Evolutionary conservation across 2,113 vertebrate genomes (phyloP), one percentile per base, ranked within the genome.

Genomic region (Vimba vimba): DNA sequence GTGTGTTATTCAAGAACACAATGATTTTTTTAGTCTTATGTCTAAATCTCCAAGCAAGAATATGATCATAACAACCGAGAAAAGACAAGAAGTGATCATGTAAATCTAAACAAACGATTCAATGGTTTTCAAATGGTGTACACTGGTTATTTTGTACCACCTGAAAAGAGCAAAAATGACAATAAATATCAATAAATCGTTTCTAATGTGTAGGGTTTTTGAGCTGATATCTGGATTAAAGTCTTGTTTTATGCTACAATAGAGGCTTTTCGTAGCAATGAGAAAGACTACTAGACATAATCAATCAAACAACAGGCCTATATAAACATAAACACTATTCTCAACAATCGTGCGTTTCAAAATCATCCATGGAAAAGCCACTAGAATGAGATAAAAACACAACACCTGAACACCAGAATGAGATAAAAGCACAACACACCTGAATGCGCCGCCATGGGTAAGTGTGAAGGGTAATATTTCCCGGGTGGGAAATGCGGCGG

Each of bases 401-500:
- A 25, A 95, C 92, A 99, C 97, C 97, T 97, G 98, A 96, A 94
- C 8, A 43, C 43, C 9, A 43, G 52, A 79, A 39, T 7, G 0
- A 60, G 11, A 60, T 23, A 52, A 85, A 90, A 86, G 0, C 82
- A 77, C 66, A 23, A 95, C 97, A 95, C 92, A 99, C 98, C 98
- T 97, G 98, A 96, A 94, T 98, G 98, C 81, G 97, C 95, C 92
- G 97, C 96, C 97, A 98, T 97, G 90, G 97, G 96, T 92, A 99
- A 95, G 93, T 98, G 97, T 36, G 97, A 96, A 7, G 97, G 96
- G 91, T 98, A 99, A 92, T 97, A 99, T 93, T 99, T 98, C 87
- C 96, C 96, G 39, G 97, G 94, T 90, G 96, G 96, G 94, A 99
- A 99, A 91, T 96, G 97, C 86, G 95, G 96, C 87, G 96, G 93